These are phyloP conservation scores for Philopedon plagiatum DNA, from an alignment of 2,888 invertebrate genomes.

Conservation along the genomic window DNA sequence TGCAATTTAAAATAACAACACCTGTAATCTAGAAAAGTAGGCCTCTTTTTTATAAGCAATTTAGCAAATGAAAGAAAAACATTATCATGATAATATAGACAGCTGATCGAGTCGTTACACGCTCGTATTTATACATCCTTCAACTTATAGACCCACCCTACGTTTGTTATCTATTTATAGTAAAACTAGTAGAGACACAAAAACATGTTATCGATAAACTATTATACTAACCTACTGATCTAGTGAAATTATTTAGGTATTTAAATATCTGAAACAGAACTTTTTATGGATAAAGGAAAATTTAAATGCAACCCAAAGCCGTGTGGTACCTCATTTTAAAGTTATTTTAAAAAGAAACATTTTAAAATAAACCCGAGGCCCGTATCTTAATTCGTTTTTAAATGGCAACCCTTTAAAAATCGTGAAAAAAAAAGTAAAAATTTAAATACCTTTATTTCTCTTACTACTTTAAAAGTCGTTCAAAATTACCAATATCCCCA, in stretches of 20 bases:
- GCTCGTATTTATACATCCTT: constrained; percentile 17
- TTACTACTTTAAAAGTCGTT: too few species aligned
- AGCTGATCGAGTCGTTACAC: constrained; percentile 33
- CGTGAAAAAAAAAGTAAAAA: too few species aligned
- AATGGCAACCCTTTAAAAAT: too few species aligned
- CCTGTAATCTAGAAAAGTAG: constrained; percentile 34
- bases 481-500: too few species aligned
- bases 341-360: too few species aligned
- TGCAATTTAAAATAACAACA: constrained; percentile 2
- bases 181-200: constrained; percentile 40
- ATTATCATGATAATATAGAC: constrained; percentile 33
- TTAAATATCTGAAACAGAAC: constrained; percentile 3
- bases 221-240: constrained; percentile 45
- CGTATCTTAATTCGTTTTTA: too few species aligned
- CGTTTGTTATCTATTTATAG: constrained; percentile 38
- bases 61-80: constrained; percentile 33
- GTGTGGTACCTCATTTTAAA: too few species aligned
- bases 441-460: too few species aligned
- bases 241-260: constrained; percentile 16
- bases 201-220: constrained; percentile 39
- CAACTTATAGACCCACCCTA: constrained; percentile 21
- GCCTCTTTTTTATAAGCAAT: constrained; percentile 37
- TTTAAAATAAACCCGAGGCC: too few species aligned
- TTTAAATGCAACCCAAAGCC: too few species aligned
- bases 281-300: not conserved